These are phyloP conservation scores for Drosophila cardini DNA, from an alignment of 1,140 invertebrate genomes.

Conservation along the genomic window DNA sequence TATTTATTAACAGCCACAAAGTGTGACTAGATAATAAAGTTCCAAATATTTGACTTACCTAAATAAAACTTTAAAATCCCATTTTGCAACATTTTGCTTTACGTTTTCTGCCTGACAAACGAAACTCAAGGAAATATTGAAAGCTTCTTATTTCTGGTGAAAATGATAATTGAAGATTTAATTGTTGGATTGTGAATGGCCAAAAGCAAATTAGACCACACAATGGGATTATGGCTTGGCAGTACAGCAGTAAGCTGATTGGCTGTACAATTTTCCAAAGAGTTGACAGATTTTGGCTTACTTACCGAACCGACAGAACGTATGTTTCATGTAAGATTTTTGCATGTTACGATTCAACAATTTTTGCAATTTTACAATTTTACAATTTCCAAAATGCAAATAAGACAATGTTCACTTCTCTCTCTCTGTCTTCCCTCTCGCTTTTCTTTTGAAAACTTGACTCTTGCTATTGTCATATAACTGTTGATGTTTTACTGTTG, in stretches of 20 bases:
- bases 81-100: too few species aligned
- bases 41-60: too few species aligned
- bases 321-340: constrained; percentile 3
- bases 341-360: neutral
- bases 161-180: neutral
- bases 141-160: too few species aligned
- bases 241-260: neutral
- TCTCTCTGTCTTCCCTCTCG: neutral
- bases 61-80: too few species aligned
- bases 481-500: constrained; percentile 73
- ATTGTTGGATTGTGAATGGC: neutral
- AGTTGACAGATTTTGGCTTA: constrained; percentile 20
- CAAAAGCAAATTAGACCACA: neutral
- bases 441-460: neutral
- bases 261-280: neutral
- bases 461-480: constrained; percentile 58
- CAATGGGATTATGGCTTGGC: neutral
- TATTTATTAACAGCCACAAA: neutral
- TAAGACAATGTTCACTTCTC: constrained; percentile 6
- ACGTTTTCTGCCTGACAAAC: too few species aligned
- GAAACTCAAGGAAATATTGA: too few species aligned
- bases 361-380: too few species aligned
- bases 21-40: too few species aligned
- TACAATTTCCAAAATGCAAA: constrained; percentile 23
- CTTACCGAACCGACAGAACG: neutral